Evolutionary conservation across 2,113 vertebrate genomes (phyloP), one percentile per base, ranked within the genome.

Genomic region (Hirundichthys speculiger): DNA sequence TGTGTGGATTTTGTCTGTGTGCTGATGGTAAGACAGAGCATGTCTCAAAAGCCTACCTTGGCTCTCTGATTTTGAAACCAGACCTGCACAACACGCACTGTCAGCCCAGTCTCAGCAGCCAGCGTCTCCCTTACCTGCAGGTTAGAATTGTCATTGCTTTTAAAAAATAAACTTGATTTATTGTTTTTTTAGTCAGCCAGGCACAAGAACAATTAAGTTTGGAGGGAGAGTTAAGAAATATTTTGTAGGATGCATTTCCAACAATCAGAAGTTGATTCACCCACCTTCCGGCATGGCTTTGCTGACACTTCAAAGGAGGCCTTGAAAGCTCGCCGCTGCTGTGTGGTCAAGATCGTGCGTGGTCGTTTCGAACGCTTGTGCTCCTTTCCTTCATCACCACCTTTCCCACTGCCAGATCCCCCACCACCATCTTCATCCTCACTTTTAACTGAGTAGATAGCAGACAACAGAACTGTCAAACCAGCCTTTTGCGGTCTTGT

Each of bases 61-160:
- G 95, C 95, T 84, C 95, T 92, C 79, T 96, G 95, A 76, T 96
- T 96, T 86, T 96, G 95, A 88, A 96, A 96, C 95, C 95, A 96
- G 47, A 96, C 95, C 73, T 96, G 95, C 0, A 96, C 95, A 49
- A 96, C 95, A 5, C 95, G 89, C 22, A 96, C 95, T 0, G 95
- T 96, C 75, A 96, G 83, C 15, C 95, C 95, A 1, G 94, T 96
- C 86, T 96, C 94, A 1, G 94, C 95, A n/a, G 95, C 95, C 77
- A 96, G 85, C 0, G 94, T 94, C 88, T 96, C 95, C 75, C 95
- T 92, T 41, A 96, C 95, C 95, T 96, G 62, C 25, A 67, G 38
- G 11, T 64, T 10, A 45, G 50, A 24, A 0, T 56, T 15, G 34
- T 13, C 0, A 48, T 65, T 59, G 6, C 27, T 60, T 43, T 64